phyloP scores from a whole-genome alignment of 2,797 vertebrate species.

The Rallus crepitans region DNA sequence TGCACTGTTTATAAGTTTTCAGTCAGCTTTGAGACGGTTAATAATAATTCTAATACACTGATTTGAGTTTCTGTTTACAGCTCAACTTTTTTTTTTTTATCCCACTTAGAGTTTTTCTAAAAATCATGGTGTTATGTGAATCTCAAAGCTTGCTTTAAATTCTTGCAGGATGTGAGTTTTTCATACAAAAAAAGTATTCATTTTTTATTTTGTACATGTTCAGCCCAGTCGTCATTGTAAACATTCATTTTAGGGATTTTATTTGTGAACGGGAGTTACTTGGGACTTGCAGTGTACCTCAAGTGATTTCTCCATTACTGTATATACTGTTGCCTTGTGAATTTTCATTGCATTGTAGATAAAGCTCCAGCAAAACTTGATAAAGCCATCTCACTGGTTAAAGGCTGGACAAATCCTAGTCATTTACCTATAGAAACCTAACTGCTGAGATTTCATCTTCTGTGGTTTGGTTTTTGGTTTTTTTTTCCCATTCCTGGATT shows the following conservation, averaged over 20 bases:
- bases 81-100: background rate
- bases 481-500: background rate
- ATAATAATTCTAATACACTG: background rate
- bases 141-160: background rate
- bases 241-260: background rate
- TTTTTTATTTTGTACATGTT: background rate
- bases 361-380: slow-evolving; percentile 24
- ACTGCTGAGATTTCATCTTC: background rate
- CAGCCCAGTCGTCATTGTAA: background rate
- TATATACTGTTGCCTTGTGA: background rate
- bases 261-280: background rate
- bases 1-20: background rate
- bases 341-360: slow-evolving; percentile 15
- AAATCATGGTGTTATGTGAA: background rate
- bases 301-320: background rate
- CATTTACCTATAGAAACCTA: background rate
- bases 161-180: background rate
- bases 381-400: background rate
- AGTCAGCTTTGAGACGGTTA: background rate
- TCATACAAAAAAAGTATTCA: background rate
- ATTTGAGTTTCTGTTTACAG: background rate
- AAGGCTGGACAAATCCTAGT: background rate
- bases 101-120: background rate
- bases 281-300: background rate
- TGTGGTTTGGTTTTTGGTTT: background rate